phyloP scores from a whole-genome alignment of 2,888 invertebrate species.

The Biston betularia region DNA sequence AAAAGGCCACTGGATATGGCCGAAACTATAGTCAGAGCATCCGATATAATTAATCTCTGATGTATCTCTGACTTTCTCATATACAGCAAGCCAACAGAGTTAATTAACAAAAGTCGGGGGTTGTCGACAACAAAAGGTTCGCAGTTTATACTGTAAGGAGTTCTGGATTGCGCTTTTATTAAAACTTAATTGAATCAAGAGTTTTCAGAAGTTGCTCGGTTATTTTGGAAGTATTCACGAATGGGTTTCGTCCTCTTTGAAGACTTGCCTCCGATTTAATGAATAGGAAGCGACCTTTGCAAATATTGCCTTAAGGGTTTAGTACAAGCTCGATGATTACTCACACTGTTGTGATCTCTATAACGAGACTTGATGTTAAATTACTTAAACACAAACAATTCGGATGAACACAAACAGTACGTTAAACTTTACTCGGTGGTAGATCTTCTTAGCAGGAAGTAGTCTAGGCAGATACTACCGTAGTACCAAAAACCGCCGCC shows the following conservation, averaged over 20 bases:
- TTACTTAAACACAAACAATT: too few relatives aligned
- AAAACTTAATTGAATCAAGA: slow-evolving; percentile 58
- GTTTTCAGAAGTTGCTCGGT: slow-evolving; percentile 40
- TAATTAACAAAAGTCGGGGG: slow-evolving; percentile 49
- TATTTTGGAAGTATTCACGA: slow-evolving; percentile 42
- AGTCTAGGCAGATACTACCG: too few relatives aligned
- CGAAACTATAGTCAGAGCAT: too few relatives aligned
- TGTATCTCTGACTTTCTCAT: slow-evolving; percentile 12
- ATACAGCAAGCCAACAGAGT: slow-evolving; percentile 35
- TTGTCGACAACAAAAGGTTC: slow-evolving; percentile 52
- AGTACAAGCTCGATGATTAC: background rate
- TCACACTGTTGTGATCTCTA: too few relatives aligned
- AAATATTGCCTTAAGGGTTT: slow-evolving; percentile 14
- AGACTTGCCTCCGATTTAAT: slow-evolving; percentile 26
- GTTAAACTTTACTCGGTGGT: too few relatives aligned
- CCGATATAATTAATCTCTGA: background rate
- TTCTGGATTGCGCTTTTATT: slow-evolving; percentile 56
- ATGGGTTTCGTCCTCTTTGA: slow-evolving; percentile 36
- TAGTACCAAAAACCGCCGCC: too few relatives aligned
- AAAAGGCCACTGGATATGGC: too few relatives aligned
- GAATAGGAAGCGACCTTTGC: slow-evolving; percentile 18
- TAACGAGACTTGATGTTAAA: too few relatives aligned
- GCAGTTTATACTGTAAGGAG: slow-evolving; percentile 53
- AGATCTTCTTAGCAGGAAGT: too few relatives aligned
- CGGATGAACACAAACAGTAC: too few relatives aligned